Percentiles rank a stretch among this genome's conserved stretches.
Conservation (phyloP, 2,888 invertebrate species). For the Dasysyrphus tricinctus region DNA sequence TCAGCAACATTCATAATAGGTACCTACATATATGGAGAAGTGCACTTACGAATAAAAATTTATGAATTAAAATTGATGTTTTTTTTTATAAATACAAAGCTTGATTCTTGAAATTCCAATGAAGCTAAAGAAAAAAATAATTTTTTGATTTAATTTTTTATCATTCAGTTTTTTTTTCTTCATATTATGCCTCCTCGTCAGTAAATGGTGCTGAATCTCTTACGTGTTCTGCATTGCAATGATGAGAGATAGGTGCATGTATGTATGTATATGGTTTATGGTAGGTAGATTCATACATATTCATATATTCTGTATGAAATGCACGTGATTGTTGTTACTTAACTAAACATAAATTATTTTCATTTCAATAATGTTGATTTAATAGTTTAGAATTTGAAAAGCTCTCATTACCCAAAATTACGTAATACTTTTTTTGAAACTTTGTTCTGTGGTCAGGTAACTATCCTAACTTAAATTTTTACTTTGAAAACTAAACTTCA, state of each 20-base stretch:
- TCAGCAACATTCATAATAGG: not conserved
- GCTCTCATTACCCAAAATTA: no score
- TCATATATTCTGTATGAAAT: not conserved
- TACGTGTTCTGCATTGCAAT: not conserved
- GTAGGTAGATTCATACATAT: no score
- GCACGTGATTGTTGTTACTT: not conserved
- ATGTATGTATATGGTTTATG: no score
- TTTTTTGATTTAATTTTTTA: not conserved
- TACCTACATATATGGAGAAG: not conserved
- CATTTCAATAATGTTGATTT: no score
- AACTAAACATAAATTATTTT: no score
- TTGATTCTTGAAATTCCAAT: not conserved
- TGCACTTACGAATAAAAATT: not conserved
- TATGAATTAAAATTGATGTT: not conserved
- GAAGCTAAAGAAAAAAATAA: not conserved
- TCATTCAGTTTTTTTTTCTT: not conserved
- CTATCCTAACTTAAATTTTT: no score
- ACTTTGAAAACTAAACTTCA: no score
- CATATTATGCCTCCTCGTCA: not conserved
- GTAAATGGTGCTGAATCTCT: not conserved
- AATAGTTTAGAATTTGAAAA: no score
- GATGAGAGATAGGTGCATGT: not conserved
- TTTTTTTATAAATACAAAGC: not conserved
- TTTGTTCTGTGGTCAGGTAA: no score
- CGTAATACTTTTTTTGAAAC: no score